These are phyloP conservation scores for Pteruthius melanotis DNA, from an alignment of 2,113 vertebrate species.

Conservation along the genomic window DNA sequence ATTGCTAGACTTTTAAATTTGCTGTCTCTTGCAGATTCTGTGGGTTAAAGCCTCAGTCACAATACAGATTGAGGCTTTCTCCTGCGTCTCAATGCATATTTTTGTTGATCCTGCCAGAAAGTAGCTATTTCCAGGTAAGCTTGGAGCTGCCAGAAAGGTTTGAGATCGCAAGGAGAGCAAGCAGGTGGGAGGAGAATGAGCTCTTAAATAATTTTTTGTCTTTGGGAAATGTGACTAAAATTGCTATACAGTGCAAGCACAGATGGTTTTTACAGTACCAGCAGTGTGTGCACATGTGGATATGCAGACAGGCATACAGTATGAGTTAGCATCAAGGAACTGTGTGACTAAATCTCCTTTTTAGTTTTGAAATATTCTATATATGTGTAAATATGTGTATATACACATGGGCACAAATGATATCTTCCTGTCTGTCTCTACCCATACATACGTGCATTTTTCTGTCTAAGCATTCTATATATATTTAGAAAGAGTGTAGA, in stretches of 20 bases:
- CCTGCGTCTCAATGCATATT: not conserved
- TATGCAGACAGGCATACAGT: not conserved
- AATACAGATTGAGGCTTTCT: not conserved
- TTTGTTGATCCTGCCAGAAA: not conserved
- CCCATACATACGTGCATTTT: not conserved
- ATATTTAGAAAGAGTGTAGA: not conserved
- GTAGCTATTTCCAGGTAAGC: not conserved
- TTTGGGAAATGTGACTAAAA: not conserved
- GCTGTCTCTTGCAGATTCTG: not conserved
- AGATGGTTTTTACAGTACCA: slow-evolving; percentile 20
- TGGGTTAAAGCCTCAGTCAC: not conserved
- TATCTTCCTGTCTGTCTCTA: not conserved
- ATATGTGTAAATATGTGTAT: not conserved
- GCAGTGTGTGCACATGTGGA: not conserved
- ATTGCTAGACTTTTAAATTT: not conserved
- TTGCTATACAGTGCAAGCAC: not conserved
- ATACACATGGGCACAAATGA: not conserved
- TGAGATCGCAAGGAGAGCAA: not conserved
- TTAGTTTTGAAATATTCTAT: not conserved
- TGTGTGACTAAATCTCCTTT: not conserved
- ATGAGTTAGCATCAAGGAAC: not conserved
- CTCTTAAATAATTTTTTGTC: not conserved
- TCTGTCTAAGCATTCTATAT: not conserved
- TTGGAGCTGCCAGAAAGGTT: not conserved
- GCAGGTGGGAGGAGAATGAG: not conserved